Evolutionary conservation across 1,140 invertebrate genomes (phyloP), one percentile per base, ranked within the genome.

Genomic region (Pemphigus obesinymphae): DNA sequence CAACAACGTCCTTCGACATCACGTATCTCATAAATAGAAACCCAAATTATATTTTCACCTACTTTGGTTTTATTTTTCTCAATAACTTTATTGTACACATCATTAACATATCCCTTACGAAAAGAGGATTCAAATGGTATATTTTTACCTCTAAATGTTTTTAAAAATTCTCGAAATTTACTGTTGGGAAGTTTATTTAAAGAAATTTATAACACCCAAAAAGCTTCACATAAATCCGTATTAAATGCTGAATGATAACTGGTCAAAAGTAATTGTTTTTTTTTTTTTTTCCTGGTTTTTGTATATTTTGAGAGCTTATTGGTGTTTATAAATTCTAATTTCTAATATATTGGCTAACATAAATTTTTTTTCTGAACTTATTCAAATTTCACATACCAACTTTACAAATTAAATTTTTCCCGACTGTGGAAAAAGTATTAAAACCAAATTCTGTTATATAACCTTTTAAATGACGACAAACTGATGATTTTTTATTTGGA

Each of bases 1-100:
- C 73, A 45, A 48, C 43, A 26, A 76, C 73, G 58, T 50, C 73
- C 45, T 45, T 76, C 45, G 40, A 43, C 73, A 76, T 76, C 73
- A 1, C 26, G 17, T 8, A 17, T 76, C 48, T 76, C 73, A 53
- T 53, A 45, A 76, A 76, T 76, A 76, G 73, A 76, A 13, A 76
- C 73, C 73, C 73, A 76, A 45, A 76, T 48, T 48, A n/a, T 31
- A 76, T 31, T 48, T 45, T 76, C 23, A 26, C 26, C 40, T 26
- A 76, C 53, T 26, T 76, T 45, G 8, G 34, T 23, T 48, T 48
- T 40, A n/a, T 53, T 76, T 34, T 53, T 55, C 48, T 53, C 48
- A 53, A 53, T 53, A 53, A 17, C 20, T 53, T 53, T 53, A 55
- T 53, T 31, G 1, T 53, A 53, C 48, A 48, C 50, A 55, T 23